phyloP scores from a whole-genome alignment of 2,113 vertebrate genomes.

The Catharus minimus region DNA sequence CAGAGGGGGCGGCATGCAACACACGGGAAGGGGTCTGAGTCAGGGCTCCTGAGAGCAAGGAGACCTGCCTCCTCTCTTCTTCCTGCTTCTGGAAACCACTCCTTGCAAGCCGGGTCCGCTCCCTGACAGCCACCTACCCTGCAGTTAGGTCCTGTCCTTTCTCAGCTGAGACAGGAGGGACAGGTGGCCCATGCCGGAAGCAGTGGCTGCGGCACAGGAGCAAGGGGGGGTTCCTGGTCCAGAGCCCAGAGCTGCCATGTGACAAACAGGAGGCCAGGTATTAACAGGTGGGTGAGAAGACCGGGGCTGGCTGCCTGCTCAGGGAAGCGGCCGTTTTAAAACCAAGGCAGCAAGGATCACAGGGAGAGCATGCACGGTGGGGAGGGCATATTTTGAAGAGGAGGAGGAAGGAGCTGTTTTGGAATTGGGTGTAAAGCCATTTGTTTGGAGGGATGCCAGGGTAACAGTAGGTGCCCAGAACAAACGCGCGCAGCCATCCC shows the following conservation, averaged over 20 bases:
- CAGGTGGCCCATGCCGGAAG: constrained; percentile 66
- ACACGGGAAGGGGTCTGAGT: constrained; percentile 57
- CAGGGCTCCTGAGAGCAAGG: constrained; percentile 39
- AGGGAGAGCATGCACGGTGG: constrained; percentile 56
- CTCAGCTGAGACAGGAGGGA: constrained; percentile 68
- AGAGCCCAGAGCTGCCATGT: constrained; percentile 62
- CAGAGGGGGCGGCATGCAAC: background rate
- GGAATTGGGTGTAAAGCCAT: constrained; percentile 70
- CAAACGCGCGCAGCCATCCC: constrained; percentile 58
- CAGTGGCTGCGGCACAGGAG: constrained; percentile 64
- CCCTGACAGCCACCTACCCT: constrained; percentile 47
- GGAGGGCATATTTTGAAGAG: constrained; percentile 71
- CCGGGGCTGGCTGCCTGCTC: constrained; percentile 60
- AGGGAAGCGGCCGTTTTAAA: constrained; percentile 54
- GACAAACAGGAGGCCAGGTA: constrained; percentile 69
- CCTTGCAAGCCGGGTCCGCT: constrained; percentile 17
- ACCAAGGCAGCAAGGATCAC: constrained; percentile 48
- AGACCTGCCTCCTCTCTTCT: constrained; percentile 39
- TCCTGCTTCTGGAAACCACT: constrained; percentile 49
- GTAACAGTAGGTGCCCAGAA: constrained; percentile 72
- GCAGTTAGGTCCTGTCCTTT: constrained; percentile 64
- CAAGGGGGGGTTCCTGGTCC: constrained; percentile 49
- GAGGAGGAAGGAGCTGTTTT: constrained; percentile 72
- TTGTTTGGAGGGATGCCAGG: constrained; percentile 69
- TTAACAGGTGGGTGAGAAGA: constrained; percentile 69